Evolutionary conservation across 2,113 vertebrate species (phyloP), one percentile per base, ranked within the genome.

Genomic region (Hippotragus niger): DNA sequence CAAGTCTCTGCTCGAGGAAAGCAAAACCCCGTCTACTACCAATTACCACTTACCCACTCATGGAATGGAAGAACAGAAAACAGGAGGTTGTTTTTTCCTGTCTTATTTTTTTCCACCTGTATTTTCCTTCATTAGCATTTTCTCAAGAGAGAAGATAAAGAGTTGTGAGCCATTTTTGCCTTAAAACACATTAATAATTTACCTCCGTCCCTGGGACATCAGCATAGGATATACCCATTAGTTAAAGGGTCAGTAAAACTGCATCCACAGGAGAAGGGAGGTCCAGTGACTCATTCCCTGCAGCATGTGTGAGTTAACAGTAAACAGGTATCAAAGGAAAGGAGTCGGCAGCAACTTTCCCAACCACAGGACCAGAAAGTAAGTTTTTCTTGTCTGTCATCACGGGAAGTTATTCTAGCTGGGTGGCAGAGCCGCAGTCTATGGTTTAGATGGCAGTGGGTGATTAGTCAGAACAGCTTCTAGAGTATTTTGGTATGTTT

Each of bases 181-280:
- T 96, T 17, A 95, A 52, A 96, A 96, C 92, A 60, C 62, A 92
- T 97, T 92, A 98, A 98, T 98, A 97, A 98, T 98, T 98, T 96
- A 97, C 45, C 29, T 13, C 40, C 60, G 47, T 31, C 71, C 88
- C 55, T 90, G 95, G 95, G 31, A 90, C 47, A 50, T 7, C 14
- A 87, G 76, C 25, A 11, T 82, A 93, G 85, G 71, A 97, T 96
- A 31, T 29, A 95, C 82, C 55, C 43, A 14, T 97, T 95, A 76
- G 91, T 58, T 90, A 95, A 89, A 97, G 53, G 91, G 89, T 90
- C 96, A 96, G 64, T 97, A 78, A 78, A 91, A 96, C 60, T 82
- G 43, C 60, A 27, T 21, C 36, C 12, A 6, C 17, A 13, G 92
- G 45, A 67, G 43, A 33, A 57, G 23, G 43, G 33, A 86, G 93